Evolutionary conservation across 1,140 invertebrate genomes (phyloP).

Genomic region (Drosophila seguyi): DNA sequence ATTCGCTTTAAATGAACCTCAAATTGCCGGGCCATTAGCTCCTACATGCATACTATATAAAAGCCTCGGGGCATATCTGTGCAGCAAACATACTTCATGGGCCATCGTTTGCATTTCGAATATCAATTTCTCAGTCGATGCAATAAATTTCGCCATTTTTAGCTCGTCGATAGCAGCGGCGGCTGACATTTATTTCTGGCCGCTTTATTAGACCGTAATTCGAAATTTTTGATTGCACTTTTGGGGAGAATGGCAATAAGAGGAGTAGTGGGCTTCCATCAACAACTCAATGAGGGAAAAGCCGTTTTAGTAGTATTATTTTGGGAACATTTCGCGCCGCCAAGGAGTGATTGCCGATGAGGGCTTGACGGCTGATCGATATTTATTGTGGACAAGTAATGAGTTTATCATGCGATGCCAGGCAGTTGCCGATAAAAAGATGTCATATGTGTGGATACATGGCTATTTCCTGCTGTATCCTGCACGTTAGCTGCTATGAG

Average conservation of each 20-base stretch:
- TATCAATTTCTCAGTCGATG: conserved; percentile 65
- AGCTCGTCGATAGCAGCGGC: conserved; percentile 9
- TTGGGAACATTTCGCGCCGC: conserved; percentile 4
- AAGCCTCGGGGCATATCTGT: conserved; percentile 27
- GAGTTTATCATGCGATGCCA: conserved; percentile 33
- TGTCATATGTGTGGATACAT: conserved; percentile 14
- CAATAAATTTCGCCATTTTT: conserved; percentile 62
- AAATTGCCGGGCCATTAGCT: conserved; percentile 77
- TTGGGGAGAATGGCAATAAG: neutral
- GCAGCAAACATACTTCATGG: conserved; percentile 71
- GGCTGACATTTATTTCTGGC: conserved; percentile 81
- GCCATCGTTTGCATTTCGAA: conserved; percentile 79
- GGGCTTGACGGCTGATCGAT: conserved; percentile 68
- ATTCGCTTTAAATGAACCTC: conserved; percentile 75
- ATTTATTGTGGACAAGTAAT: conserved; percentile 39
- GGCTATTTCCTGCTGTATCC: neutral
- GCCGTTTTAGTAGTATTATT: conserved; percentile 63
- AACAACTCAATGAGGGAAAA: conserved; percentile 72
- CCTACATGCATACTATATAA: conserved; percentile 52
- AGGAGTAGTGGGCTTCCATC: conserved; percentile 26
- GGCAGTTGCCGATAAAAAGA: conserved; percentile 11
- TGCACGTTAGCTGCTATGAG: neutral
- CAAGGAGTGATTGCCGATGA: conserved; percentile 23
- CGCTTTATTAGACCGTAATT: conserved; percentile 79
- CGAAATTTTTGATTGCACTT: conserved; percentile 80